These are phyloP conservation scores for Lepidothrix coronata DNA, from an alignment of 2,113 vertebrate species.

Conservation along the genomic window DNA sequence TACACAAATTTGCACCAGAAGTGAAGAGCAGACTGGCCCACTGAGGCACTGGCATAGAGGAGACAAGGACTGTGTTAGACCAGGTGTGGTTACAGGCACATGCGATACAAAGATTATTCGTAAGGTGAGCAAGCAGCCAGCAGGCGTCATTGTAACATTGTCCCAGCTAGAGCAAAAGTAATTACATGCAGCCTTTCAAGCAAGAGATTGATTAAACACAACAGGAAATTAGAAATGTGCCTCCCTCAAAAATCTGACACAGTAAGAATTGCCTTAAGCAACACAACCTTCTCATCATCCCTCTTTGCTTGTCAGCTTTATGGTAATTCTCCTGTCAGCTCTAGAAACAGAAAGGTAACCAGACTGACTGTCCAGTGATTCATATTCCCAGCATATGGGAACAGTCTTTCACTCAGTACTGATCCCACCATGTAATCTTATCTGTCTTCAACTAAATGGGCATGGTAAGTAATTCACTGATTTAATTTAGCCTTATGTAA, in stretches of 20 bases:
- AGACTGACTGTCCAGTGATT: conserved; percentile 10
- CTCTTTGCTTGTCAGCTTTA: neutral
- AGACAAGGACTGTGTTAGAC: neutral
- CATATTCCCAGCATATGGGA: neutral
- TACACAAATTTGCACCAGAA: neutral
- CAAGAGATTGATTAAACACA: conserved; percentile 13
- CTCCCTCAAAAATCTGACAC: neutral
- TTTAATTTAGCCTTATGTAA: conserved; percentile 13
- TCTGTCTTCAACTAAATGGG: neutral
- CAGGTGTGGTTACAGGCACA: neutral
- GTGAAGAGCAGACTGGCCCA: neutral
- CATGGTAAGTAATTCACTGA: neutral
- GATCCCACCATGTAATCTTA: neutral
- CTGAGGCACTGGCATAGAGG: neutral
- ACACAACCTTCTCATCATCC: neutral
- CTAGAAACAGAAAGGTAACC: neutral
- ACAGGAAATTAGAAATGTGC: conserved; percentile 19
- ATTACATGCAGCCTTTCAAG: neutral
- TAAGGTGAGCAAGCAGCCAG: neutral
- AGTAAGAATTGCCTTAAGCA: neutral
- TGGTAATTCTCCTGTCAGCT: neutral
- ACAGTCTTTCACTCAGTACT: neutral
- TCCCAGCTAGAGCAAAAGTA: neutral
- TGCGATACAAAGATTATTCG: neutral
- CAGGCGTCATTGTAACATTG: neutral